Base-by-base conservation (phyloP, 2,797 vertebrate species). In the Agapornis canus region DNA sequence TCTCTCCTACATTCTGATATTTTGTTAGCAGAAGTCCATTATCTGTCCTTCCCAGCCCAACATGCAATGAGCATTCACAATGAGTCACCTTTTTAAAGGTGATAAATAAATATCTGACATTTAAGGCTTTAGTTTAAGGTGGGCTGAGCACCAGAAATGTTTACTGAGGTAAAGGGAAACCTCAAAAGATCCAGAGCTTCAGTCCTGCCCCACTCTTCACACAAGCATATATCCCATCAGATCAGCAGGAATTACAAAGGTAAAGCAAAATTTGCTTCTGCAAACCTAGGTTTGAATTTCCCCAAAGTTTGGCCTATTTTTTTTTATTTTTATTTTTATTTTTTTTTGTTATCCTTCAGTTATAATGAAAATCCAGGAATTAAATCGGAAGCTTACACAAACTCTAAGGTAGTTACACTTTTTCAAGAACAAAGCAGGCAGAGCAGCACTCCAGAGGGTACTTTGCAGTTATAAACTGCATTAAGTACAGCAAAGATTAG, bases 21-120 rank as follows among this genome's bases (percentile, higher is more conserved):
- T 95, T 88, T 85, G 69, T 88, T 95, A 95, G 79, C 78, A 57
- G 59, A 92, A 86, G 51, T 78, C 81, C 59, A 75, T 94, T 93
- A 95, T 80, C 61, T 91, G 86, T 93, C 91, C 66, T 94, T 88
- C 73, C 68, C 83, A 88, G 88, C 54, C 81, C 82, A 82, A 92
- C n/a, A 39, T 13, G 83, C 37, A 94, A 82, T 78, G 69, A 94
- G 23, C 31, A 37, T 87, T 93, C 61, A 73, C n/a, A 79, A 72
- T 35, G 66, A 96, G 51, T 48, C 65, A 83, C 76, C 78, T 91
- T 95, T 90, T 52, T 66, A 93, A 92, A 72, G 13, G 78, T 26
- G 64, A 82, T 60, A 23, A 43, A 81, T 56, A 66, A 77, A 70
- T 19, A 22, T 5, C 45, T 91, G 87, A 83, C 72, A 88, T 92